A percentile compares a stretch with the other conserved stretches of the same genome.
Conservation (phyloP, 2,113 vertebrate genomes). For the Misgurnus mizolepis region DNA sequence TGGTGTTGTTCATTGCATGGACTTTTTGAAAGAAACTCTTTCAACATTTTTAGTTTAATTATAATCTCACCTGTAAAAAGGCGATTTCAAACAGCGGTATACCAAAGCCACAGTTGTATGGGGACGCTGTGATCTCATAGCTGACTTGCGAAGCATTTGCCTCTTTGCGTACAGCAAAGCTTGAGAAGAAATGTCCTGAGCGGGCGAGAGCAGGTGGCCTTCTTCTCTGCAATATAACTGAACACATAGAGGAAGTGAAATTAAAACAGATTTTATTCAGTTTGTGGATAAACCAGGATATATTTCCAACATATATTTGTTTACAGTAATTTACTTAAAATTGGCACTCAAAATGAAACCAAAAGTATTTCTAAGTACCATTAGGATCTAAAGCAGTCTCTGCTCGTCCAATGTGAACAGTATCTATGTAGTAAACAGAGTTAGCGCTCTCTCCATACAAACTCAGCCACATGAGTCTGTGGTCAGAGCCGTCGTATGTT, state of each 20-base stretch:
- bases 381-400: constrained; percentile 57
- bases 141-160: constrained; percentile 36
- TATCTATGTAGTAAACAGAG: constrained; percentile 77
- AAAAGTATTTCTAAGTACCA: constrained; percentile 62
- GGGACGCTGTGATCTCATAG: constrained; percentile 73
- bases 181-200: constrained; percentile 65
- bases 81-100: constrained; percentile 75
- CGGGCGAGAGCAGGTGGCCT: constrained; percentile 73
- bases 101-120: constrained; percentile 71
- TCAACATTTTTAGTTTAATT: not conserved
- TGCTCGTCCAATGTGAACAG: constrained; percentile 73
- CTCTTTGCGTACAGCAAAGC: constrained; percentile 65
- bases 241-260: not conserved
- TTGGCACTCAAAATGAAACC: not conserved
- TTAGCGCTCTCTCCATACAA: constrained; percentile 61
- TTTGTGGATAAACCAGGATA: too few relatives aligned
- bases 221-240: constrained; percentile 61
- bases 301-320: too few relatives aligned
- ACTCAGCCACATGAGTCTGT: constrained; percentile 67
- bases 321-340: not conserved
- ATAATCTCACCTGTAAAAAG: constrained; percentile 77
- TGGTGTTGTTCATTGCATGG: too few relatives aligned
- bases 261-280: too few relatives aligned
- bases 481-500: constrained; percentile 63
- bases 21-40: not conserved